Percentiles rank a stretch among this genome's conserved stretches.
These are phyloP conservation scores for human DNA, from an alignment of 2,113 vertebrate genomes.

Conservation along the genomic window GRCh38 chr16:72988001-72988500, in stretches of 20 bases:
- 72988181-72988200: conserved; percentile 81
- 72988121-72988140: conserved; percentile 70
- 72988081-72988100: conserved; percentile 57
- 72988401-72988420: neutral
- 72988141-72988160: conserved; percentile 81
- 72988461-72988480: neutral
- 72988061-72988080: conserved; percentile 41
- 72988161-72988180: conserved; percentile 78
- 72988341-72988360: rapidly evolving
- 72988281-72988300: neutral
- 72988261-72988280: conserved; percentile 47
- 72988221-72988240: conserved; percentile 77
- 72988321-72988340: neutral
- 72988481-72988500: neutral
- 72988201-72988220: conserved; percentile 78
- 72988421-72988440: rapidly evolving
- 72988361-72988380: neutral
- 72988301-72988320: neutral
- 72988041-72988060: neutral
- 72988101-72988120: conserved; percentile 69
- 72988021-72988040: conserved; percentile 40
- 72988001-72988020: conserved; percentile 20
- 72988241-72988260: conserved; percentile 74
- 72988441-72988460: neutral
- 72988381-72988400: neutral